Conservation (phyloP, 2,797 vertebrate species). For the Sebastes baramenuke region DNA sequence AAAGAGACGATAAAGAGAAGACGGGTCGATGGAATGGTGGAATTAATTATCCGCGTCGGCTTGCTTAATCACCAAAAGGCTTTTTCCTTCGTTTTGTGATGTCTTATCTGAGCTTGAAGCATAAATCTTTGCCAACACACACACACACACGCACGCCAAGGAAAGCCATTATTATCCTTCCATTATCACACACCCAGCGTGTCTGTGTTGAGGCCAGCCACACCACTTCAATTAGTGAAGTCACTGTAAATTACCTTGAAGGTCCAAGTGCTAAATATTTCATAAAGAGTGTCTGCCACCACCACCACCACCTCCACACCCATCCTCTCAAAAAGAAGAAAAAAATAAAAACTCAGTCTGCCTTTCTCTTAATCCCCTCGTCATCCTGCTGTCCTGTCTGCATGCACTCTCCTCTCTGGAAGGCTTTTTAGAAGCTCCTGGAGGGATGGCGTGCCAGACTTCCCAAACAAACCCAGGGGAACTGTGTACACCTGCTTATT, state of each 20-base stretch:
- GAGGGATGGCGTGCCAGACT: constrained; percentile 56
- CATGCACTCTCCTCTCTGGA: constrained; percentile 18
- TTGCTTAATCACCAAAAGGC: constrained; percentile 36
- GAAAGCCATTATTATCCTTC: constrained; percentile 32
- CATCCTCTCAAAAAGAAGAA: neutral
- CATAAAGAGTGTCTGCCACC: constrained; percentile 33
- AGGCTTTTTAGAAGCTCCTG: constrained; percentile 43
- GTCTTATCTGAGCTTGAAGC: constrained; percentile 34
- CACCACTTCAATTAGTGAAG: constrained; percentile 50
- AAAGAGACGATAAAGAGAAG: constrained; percentile 35
- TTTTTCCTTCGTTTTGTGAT: neutral
- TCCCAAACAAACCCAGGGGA: constrained; percentile 43
- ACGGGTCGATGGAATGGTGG: constrained; percentile 7
- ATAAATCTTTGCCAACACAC: constrained; percentile 27
- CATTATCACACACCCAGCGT: constrained; percentile 31
- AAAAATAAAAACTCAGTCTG: neutral
- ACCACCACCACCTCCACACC: neutral
- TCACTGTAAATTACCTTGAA: constrained; percentile 56
- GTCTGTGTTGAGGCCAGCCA: constrained; percentile 19
- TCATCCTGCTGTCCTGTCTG: constrained; percentile 32
- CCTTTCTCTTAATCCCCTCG: constrained; percentile 27
- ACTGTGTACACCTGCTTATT: constrained; percentile 61
- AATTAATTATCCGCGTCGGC: constrained; percentile 32
- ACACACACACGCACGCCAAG: neutral
- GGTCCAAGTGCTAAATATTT: constrained; percentile 68